phyloP scores from a whole-genome alignment of 2,888 invertebrate genomes.

The Amphipyra tragopoginis region DNA sequence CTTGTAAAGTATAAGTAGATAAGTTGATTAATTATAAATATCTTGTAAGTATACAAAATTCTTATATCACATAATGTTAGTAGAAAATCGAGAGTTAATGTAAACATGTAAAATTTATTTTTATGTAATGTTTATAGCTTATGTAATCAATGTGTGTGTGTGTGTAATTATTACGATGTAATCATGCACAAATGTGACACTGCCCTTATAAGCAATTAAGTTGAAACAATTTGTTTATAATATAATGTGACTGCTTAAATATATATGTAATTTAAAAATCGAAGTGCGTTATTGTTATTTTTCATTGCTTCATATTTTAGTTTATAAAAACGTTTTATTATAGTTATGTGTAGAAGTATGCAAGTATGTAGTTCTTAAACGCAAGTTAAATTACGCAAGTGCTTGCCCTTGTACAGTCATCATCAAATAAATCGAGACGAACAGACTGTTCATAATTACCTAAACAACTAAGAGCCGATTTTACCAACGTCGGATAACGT shows the following conservation, averaged over 20 bases:
- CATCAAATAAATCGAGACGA: too few species aligned
- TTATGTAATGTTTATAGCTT: conserved; percentile 16
- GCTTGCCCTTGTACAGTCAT: too few species aligned
- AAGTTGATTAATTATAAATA: conserved; percentile 32
- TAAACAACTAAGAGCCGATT: too few species aligned
- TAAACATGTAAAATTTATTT: conserved; percentile 22
- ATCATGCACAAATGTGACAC: conserved; percentile 23
- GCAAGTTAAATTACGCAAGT: too few species aligned
- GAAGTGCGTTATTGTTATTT: too few species aligned
- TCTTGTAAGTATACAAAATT: conserved; percentile 33
- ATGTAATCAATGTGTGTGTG: conserved; percentile 22
- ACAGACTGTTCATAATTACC: too few species aligned
- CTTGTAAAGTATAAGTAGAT: conserved; percentile 12
- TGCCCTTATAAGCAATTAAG: conserved; percentile 24
- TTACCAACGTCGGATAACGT: too few species aligned
- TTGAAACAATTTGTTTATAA: conserved; percentile 14
- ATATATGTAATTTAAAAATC: conserved; percentile 16
- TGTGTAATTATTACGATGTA: conserved; percentile 14
- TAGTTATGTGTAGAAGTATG: too few species aligned
- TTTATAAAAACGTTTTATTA: too few species aligned
- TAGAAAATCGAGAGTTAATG: conserved; percentile 7
- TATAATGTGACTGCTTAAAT: conserved; percentile 39
- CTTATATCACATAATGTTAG: conserved; percentile 16
- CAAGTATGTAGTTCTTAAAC: too few species aligned
- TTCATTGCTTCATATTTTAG: too few species aligned